Percentiles rank a stretch among this genome's conserved stretches.
These are phyloP conservation scores for Peromyscus maniculatus DNA, from an alignment of 2,113 vertebrate genomes.

Conservation along the genomic window DNA sequence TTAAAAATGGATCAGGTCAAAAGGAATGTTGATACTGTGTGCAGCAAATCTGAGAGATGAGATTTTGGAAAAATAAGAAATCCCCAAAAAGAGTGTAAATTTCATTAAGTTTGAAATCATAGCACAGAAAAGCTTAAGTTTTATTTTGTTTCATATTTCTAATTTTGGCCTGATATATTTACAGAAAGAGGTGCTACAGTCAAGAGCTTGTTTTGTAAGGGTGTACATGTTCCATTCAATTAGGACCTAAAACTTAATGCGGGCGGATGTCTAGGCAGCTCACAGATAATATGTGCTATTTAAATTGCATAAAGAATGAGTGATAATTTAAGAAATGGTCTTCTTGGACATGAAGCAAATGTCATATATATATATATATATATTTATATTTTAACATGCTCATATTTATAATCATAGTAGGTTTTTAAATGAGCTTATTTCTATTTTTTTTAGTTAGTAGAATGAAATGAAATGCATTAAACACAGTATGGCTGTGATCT, in stretches of 20 bases:
- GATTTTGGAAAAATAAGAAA: background rate
- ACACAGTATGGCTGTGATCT: background rate
- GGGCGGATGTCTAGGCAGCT: background rate
- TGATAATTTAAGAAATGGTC: background rate
- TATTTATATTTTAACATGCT: background rate
- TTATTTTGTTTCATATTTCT: background rate
- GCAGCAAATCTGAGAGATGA: background rate
- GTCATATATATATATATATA: background rate
- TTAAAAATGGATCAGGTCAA: background rate
- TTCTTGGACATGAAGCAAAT: background rate
- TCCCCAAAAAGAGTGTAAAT: background rate
- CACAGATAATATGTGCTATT: background rate
- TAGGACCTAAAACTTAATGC: background rate
- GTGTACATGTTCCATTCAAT: background rate
- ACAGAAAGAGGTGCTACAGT: background rate
- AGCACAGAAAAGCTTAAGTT: background rate
- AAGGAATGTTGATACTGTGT: background rate
- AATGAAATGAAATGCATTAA: background rate
- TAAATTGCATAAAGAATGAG: background rate
- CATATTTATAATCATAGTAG: background rate
- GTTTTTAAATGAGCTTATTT: background rate
- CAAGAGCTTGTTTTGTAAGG: background rate
- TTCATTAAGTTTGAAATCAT: background rate
- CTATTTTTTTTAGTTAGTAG: background rate
- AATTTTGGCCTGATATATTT: background rate